Conservation (phyloP, 2,888 invertebrate genomes). For the Lagria hirta region DNA sequence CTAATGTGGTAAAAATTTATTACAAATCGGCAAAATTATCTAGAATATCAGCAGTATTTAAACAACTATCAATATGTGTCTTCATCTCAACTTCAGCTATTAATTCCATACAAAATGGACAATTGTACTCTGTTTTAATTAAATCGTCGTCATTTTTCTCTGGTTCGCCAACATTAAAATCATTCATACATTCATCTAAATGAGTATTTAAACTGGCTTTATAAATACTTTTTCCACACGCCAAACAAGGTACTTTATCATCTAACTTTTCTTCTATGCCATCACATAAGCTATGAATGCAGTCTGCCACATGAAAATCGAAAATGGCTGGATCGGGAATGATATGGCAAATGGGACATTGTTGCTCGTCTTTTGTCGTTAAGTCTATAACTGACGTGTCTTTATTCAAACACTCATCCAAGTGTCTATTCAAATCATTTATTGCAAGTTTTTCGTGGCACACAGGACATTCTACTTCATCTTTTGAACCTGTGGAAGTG, state of each 20-base stretch:
- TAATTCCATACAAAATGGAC: constrained; percentile 63
- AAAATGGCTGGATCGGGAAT: constrained; percentile 50
- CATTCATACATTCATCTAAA: constrained; percentile 51
- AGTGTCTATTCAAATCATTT: constrained; percentile 12
- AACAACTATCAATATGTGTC: constrained; percentile 60
- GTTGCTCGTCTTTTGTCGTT: constrained; percentile 23
- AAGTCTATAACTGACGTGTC: constrained; percentile 2
- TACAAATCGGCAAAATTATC: neutral
- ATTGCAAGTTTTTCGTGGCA: constrained; percentile 43
- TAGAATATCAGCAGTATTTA: constrained; percentile 29
- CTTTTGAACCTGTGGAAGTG: constrained; percentile 11
- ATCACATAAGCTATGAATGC: constrained; percentile 56
- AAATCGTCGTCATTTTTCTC: constrained; percentile 46
- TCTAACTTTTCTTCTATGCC: constrained; percentile 49
- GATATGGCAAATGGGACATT: constrained; percentile 58
- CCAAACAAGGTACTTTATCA: constrained; percentile 47
- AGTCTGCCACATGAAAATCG: constrained; percentile 54
- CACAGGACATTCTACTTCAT: constrained; percentile 49
- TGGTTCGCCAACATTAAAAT: constrained; percentile 36
- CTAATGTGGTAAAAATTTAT: neutral
- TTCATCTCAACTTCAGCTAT: constrained; percentile 60
- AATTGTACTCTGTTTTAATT: constrained; percentile 53
- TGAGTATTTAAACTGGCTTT: constrained; percentile 50
- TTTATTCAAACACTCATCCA: constrained; percentile 16
- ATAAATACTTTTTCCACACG: constrained; percentile 49